These are phyloP conservation scores for Zaprionus tsacasi DNA, from an alignment of 1,140 invertebrate species.

Conservation along the genomic window DNA sequence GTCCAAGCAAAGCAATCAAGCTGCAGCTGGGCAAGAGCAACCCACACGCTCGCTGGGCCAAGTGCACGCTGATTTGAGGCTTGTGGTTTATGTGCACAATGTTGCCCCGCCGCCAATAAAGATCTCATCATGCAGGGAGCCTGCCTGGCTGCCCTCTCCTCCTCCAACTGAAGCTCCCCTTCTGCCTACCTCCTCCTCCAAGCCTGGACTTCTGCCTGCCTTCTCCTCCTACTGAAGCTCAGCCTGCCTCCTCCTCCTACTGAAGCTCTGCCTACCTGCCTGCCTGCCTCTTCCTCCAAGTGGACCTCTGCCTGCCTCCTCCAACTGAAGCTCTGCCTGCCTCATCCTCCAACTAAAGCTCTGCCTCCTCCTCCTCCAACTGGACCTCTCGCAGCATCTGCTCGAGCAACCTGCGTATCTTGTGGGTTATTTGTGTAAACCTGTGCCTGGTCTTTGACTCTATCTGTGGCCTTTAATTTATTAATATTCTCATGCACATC, in stretches of 20 bases:
- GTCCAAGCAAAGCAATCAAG: constrained; percentile 4
- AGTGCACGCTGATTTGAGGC: constrained; percentile 35
- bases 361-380: constrained; percentile 16
- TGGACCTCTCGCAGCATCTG: background rate
- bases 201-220: constrained; percentile 12
- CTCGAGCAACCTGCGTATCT: constrained; percentile 4
- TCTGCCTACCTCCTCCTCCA: no score
- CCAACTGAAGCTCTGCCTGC: background rate
- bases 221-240: no score
- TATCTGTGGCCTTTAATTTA: constrained; percentile 81
- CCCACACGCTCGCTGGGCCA: constrained; percentile 45
- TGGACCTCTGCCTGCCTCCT: constrained; percentile 15
- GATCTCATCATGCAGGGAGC: constrained; percentile 76
- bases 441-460: constrained; percentile 61
- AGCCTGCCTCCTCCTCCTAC: no score
- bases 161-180: background rate
- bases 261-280: no score
- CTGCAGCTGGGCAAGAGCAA: constrained; percentile 31
- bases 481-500: constrained; percentile 75
- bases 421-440: constrained; percentile 61
- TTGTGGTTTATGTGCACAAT: constrained; percentile 53
- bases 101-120: constrained; percentile 57
- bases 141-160: constrained; percentile 24
- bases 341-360: background rate
- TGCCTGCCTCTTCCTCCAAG: background rate